A percentile compares a stretch with the other conserved stretches of the same genome.
Conservation (phyloP, 2,888 invertebrate species). For the Onchidella celtica region DNA sequence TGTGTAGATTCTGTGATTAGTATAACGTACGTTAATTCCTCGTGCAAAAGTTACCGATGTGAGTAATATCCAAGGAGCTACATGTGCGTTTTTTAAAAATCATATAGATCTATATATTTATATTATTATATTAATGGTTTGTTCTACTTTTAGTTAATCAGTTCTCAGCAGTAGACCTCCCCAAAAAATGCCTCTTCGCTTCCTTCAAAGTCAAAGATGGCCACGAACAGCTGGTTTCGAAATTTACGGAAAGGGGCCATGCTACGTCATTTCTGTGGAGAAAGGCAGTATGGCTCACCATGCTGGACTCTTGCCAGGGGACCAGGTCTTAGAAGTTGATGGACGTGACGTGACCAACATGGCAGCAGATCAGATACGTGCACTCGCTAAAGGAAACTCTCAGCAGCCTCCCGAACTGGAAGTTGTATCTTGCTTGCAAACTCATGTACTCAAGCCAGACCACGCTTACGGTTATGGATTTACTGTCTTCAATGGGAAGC, state of each 20-base stretch:
- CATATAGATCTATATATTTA: no score
- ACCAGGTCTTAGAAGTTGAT: slow-evolving; percentile 77
- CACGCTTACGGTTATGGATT: slow-evolving; percentile 73
- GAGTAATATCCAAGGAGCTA: no score
- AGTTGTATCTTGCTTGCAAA: slow-evolving; percentile 74
- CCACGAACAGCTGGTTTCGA: slow-evolving; percentile 77
- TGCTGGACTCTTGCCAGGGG: slow-evolving; percentile 76
- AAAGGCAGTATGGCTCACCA: slow-evolving; percentile 72
- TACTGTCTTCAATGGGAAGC: slow-evolving; percentile 66
- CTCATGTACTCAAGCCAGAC: slow-evolving; percentile 64
- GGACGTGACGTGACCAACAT: slow-evolving; percentile 75
- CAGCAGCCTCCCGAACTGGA: slow-evolving; percentile 74
- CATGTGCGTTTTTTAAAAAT: no score
- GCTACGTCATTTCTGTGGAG: slow-evolving; percentile 76
- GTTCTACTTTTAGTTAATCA: no score
- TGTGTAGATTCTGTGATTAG: no score
- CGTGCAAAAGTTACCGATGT: no score
- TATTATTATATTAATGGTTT: no score
- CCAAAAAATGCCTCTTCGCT: slow-evolving; percentile 61
- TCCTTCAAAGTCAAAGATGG: slow-evolving; percentile 65
- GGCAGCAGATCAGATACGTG: slow-evolving; percentile 71
- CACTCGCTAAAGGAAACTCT: slow-evolving; percentile 66
- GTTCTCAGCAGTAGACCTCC: no score
- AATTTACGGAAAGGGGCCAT: slow-evolving; percentile 77
- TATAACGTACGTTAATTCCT: no score